A percentile compares a stretch with the other conserved stretches of the same genome.
These are phyloP conservation scores for Scaptodrosophila lebanonensis DNA, from an alignment of 1,140 invertebrate species.

Conservation along the genomic window DNA sequence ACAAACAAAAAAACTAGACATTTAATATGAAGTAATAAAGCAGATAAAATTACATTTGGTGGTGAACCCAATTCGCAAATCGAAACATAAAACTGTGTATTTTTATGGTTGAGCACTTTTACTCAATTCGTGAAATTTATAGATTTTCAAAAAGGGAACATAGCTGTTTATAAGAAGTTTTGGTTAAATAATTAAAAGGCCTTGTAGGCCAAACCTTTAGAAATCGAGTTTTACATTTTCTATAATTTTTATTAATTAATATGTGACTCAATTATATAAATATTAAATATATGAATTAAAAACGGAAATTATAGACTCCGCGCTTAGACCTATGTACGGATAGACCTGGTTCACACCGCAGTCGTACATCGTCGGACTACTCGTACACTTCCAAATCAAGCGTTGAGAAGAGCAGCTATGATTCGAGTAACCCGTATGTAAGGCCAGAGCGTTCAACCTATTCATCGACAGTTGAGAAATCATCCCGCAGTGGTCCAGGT, in stretches of 20 bases:
- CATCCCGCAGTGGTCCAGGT: conserved; percentile 82
- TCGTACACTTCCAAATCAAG: conserved; percentile 87
- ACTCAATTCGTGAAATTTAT: conserved; percentile 43
- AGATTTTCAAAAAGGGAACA: conserved; percentile 20
- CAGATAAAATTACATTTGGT: too few species aligned
- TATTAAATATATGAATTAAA: conserved; percentile 69
- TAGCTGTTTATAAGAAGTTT: conserved; percentile 48
- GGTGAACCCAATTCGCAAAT: too few species aligned
- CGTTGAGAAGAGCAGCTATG: conserved; percentile 78
- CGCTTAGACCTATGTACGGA: conserved; percentile 90
- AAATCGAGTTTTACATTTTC: too few species aligned
- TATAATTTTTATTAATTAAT: too few species aligned
- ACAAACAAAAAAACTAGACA: too few species aligned
- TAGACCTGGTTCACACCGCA: conserved; percentile 82
- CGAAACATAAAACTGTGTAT: too few species aligned
- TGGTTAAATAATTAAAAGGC: conserved; percentile 36
- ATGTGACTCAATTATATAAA: too few species aligned
- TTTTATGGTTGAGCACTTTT: too few species aligned
- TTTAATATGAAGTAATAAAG: too few species aligned
- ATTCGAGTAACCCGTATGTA: conserved; percentile 79
- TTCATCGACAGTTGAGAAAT: conserved; percentile 83
- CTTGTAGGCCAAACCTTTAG: too few species aligned
- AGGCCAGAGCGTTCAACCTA: conserved; percentile 82
- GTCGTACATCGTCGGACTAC: conserved; percentile 80
- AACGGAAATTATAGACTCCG: conserved; percentile 85